Percentiles rank a stretch among this genome's conserved stretches.
Evolutionary conservation across 2,888 invertebrate species (phyloP).

Genomic region (Trissonchulus sp.): DNA sequence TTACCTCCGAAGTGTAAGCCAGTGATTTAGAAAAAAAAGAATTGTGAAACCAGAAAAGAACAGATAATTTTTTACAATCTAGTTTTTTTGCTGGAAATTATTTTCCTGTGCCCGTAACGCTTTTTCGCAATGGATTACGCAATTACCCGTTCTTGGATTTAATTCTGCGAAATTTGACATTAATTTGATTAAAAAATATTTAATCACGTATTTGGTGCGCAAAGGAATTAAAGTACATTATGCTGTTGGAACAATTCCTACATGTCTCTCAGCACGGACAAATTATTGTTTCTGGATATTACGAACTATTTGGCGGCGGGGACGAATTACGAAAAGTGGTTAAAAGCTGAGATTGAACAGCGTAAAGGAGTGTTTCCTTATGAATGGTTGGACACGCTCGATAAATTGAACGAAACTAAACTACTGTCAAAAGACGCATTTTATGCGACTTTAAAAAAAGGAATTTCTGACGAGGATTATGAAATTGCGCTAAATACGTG

Average conservation of each 20-base stretch:
- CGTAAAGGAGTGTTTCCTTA: neutral
- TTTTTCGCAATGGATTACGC: neutral
- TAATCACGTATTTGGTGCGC: neutral
- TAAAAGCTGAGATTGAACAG: neutral
- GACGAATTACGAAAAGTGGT: neutral
- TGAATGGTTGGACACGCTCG: neutral
- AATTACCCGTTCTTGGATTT: neutral
- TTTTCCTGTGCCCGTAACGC: too few species aligned
- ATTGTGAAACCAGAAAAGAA: too few species aligned
- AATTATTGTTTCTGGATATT: neutral
- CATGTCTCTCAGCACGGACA: neutral
- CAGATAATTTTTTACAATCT: too few species aligned
- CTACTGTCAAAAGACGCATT: neutral
- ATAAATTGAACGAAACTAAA: neutral
- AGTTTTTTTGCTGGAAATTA: too few species aligned
- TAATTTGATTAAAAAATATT: constrained; percentile 6
- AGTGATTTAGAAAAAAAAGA: too few species aligned
- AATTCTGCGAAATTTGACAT: neutral
- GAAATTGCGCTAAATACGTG: neutral
- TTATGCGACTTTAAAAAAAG: constrained; percentile 7
- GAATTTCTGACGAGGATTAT: constrained; percentile 4
- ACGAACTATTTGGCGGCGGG: neutral
- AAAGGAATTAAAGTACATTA: neutral
- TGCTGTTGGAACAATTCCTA: neutral
- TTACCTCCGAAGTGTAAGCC: too few species aligned